These are phyloP conservation scores for Gymnoscopelus braueri DNA, from an alignment of 2,797 vertebrate genomes.

Conservation along the genomic window DNA sequence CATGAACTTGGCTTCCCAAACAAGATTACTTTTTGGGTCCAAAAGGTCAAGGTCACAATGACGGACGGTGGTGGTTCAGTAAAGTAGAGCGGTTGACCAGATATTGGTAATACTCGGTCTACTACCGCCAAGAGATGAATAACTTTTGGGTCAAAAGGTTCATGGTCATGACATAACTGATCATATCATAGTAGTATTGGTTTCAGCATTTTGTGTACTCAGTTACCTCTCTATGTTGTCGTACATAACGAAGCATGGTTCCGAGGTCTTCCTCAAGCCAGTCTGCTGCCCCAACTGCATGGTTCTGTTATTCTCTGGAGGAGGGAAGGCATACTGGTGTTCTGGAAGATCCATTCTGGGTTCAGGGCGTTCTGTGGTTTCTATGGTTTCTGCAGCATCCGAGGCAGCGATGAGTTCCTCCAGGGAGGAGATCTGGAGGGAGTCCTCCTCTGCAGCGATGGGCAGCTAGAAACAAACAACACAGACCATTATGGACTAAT, in stretches of 20 bases:
- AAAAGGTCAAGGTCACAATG: no score
- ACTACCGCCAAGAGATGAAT: no score
- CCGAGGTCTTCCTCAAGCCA: slow-evolving; percentile 27
- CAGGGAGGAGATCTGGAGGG: slow-evolving; percentile 30
- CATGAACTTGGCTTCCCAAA: no score
- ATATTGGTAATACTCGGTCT: no score
- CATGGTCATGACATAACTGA: no score
- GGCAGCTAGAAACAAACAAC: slow-evolving; percentile 30
- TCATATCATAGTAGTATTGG: no score
- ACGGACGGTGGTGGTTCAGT: no score
- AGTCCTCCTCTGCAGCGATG: slow-evolving; percentile 41
- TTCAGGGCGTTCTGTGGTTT: neutral
- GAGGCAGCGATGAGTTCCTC: slow-evolving; percentile 48
- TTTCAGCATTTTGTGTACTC: neutral
- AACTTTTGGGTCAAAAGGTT: no score
- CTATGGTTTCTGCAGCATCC: neutral
- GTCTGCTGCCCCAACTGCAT: neutral
- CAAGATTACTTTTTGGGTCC: no score
- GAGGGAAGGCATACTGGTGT: slow-evolving; percentile 62
- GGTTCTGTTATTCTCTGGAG: slow-evolving; percentile 28
- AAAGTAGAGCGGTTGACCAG: no score
- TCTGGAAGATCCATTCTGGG: slow-evolving; percentile 39
- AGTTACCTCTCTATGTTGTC: slow-evolving; percentile 60
- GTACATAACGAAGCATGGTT: slow-evolving; percentile 51
- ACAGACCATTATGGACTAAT: no score